Percentiles rank a stretch among this genome's conserved stretches.
Conservation (phyloP, 1,140 invertebrate species). For the Pemphigus obesinymphae region DNA sequence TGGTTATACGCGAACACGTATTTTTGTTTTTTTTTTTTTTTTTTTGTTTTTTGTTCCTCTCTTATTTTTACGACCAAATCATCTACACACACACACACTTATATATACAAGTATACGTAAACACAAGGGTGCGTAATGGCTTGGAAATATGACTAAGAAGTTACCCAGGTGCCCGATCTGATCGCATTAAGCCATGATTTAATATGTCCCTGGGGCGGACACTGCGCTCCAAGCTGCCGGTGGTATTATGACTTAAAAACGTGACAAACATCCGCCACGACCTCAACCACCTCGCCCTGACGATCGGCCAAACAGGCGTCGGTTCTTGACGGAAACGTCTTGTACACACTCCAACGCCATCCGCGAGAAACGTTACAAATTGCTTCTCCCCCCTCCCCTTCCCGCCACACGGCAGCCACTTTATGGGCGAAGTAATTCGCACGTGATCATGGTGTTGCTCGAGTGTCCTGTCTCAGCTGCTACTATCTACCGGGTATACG, state of each 20-base stretch:
- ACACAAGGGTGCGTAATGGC: slow-evolving; percentile 29
- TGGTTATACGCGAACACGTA: background rate
- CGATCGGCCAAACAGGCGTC: background rate
- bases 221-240: background rate
- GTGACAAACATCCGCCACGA: slow-evolving; percentile 19
- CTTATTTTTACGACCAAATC: slow-evolving; percentile 6
- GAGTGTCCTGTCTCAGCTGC: background rate
- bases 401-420: background rate
- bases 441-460: background rate
- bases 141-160: slow-evolving; percentile 35
- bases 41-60: background rate
- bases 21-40: background rate
- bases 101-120: background rate
- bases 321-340: slow-evolving; percentile 23
- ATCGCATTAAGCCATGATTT: slow-evolving; percentile 23
- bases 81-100: background rate
- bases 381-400: too few relatives aligned
- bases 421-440: background rate
- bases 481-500: too few relatives aligned
- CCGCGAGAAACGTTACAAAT: slow-evolving; percentile 17
- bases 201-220: background rate
- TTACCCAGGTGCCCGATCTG: slow-evolving; percentile 29
- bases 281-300: background rate
- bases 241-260: slow-evolving; percentile 1
- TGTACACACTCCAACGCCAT: background rate